A percentile compares a stretch with the other conserved stretches of the same genome.
These are phyloP conservation scores for Nestor notabilis DNA, from an alignment of 2,113 vertebrate species.

Conservation along the genomic window DNA sequence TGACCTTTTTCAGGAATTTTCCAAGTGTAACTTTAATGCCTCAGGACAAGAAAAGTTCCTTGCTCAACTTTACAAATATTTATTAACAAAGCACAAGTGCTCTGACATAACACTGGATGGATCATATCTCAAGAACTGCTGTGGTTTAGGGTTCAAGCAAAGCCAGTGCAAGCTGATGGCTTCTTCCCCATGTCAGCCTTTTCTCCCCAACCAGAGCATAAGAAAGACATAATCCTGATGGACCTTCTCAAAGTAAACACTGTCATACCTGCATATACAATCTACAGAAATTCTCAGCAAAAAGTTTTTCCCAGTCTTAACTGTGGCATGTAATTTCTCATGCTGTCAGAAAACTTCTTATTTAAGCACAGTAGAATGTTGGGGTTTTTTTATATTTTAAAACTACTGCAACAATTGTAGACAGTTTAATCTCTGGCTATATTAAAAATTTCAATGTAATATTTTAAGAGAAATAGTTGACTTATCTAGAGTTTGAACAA, in stretches of 20 bases:
- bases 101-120: background rate
- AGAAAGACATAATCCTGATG: background rate
- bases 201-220: background rate
- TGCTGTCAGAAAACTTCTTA: background rate
- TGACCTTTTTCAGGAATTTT: background rate
- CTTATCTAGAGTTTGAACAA: constrained; percentile 11
- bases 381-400: background rate
- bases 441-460: background rate
- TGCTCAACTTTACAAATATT: background rate
- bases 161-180: background rate
- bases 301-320: background rate
- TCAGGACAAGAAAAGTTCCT: background rate
- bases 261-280: background rate
- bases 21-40: background rate
- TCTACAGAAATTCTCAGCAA: background rate
- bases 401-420: background rate
- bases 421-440: background rate
- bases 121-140: accelerated
- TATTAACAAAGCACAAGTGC: background rate
- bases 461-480: constrained; percentile 15
- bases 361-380: background rate
- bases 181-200: background rate
- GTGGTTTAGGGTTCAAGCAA: background rate
- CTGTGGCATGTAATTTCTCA: background rate
- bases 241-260: background rate